Evolutionary conservation across 2,113 vertebrate genomes (phyloP).

Genomic region (Felis catus): F.catus_Fca126_mat1.0 CM031420.1:110249001-110249500

Average conservation of each 20-base stretch:
- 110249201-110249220: background rate
- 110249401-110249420: background rate
- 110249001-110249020: background rate
- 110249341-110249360: background rate
- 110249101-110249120: background rate
- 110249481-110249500: background rate
- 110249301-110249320: background rate
- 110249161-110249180: background rate
- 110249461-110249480: background rate
- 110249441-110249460: background rate
- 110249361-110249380: background rate
- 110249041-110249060: background rate
- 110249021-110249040: background rate
- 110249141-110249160: background rate
- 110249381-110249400: background rate
- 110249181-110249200: background rate
- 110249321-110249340: background rate
- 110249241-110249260: background rate
- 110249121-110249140: background rate
- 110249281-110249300: background rate
- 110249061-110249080: slow-evolving; percentile 4
- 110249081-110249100: background rate
- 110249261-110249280: background rate
- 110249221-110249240: background rate
- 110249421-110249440: background rate